These are phyloP conservation scores for Meteorus sp. DNA, from an alignment of 1,140 invertebrate genomes.

Conservation along the genomic window DNA sequence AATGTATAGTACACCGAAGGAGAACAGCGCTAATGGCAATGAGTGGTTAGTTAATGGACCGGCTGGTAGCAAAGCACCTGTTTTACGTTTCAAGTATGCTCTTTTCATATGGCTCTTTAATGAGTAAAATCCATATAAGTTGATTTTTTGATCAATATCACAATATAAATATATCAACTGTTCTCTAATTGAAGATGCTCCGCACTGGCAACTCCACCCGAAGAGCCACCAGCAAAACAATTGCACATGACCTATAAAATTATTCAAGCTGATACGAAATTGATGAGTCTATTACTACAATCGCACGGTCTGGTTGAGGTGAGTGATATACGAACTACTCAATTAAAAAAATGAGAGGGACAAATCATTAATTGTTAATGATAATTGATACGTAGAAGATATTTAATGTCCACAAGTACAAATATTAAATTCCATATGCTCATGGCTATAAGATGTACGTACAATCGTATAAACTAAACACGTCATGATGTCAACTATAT, in stretches of 20 bases:
- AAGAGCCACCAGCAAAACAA: constrained; percentile 65
- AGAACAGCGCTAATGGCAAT: constrained; percentile 38
- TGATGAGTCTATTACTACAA: constrained; percentile 72
- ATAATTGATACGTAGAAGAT: no score
- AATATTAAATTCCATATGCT: no score
- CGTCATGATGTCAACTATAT: background rate
- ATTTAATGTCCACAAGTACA: no score
- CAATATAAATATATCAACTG: constrained; percentile 11
- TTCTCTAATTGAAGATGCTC: constrained; percentile 53
- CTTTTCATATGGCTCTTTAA: constrained; percentile 1
- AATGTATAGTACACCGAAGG: constrained; percentile 46
- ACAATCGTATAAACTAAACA: no score
- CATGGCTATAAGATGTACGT: no score
- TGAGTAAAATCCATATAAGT: background rate
- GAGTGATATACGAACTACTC: constrained; percentile 35
- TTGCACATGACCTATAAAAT: constrained; percentile 81
- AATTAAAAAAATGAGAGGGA: no score
- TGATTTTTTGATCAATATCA: no score
- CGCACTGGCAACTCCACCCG: constrained; percentile 52
- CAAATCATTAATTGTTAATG: no score
- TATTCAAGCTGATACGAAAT: constrained; percentile 77
- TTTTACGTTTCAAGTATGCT: constrained; percentile 55
- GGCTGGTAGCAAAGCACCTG: constrained; percentile 44
- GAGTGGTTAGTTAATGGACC: constrained; percentile 53
- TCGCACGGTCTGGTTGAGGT: constrained; percentile 75